A percentile compares a stretch with the other conserved stretches of the same genome.
phyloP scores from a whole-genome alignment of 2,113 vertebrate species.

The Scortum barcoo region DNA sequence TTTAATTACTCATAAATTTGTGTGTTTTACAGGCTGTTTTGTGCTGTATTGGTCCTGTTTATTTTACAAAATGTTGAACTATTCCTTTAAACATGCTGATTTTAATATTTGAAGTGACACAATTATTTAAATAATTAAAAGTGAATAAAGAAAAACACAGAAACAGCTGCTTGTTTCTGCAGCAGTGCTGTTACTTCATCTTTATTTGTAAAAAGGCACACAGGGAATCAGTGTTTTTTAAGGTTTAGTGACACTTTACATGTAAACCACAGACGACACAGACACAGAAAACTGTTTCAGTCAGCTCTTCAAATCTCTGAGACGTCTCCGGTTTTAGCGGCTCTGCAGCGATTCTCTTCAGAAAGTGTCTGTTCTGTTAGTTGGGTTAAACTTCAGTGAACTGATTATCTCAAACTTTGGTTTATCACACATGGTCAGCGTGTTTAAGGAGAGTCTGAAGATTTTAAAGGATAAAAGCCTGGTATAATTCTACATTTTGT shows the following conservation, averaged over 20 bases:
- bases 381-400: not conserved
- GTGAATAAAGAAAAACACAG: not conserved
- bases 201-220: slow-evolving; percentile 41
- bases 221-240: not conserved
- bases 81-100: no score
- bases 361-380: not conserved
- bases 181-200: not conserved
- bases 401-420: not conserved
- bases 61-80: no score
- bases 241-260: not conserved
- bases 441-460: not conserved
- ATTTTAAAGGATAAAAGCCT: not conserved
- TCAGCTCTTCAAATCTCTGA: no score
- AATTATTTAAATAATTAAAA: not conserved
- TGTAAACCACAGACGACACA: not conserved
- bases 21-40: no score
- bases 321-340: no score
- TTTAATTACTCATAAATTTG: no score
- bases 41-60: no score
- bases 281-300: no score
- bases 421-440: not conserved
- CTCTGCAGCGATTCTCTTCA: not conserved
- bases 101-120: no score
- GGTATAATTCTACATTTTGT: not conserved
- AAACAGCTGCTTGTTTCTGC: not conserved